Evolutionary conservation across 2,113 vertebrate species (phyloP), one percentile per base, ranked within the genome.

Genomic region (Halcyon malimbica): DNA sequence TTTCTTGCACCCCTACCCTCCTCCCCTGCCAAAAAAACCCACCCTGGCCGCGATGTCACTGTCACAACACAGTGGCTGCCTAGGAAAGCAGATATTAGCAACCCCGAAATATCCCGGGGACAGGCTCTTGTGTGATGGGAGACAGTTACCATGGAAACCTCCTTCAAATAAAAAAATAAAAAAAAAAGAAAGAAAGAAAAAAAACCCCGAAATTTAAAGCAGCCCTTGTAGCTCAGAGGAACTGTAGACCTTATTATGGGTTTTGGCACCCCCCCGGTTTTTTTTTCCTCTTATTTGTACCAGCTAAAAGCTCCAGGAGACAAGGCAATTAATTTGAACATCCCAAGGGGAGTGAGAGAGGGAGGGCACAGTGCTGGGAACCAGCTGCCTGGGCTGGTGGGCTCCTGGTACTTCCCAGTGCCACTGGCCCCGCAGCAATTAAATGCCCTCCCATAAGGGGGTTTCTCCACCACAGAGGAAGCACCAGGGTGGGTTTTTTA

Each of bases 61-160:
- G 33, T 67, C 94, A 89, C 93, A 86, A 90, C 86, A 76, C 35
- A 51, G 37, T 26, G 77, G 44, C 91, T 95, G 91, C 91, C 83
- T 91, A 83, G 89, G 87, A 91, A 95, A 82, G 93, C 83, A 94
- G 80, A 89, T 92, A 96, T 87, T 60, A 91, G 77, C 94, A 94
- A 39, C 65, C 94, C 91, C 1, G 7, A 96, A 96, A 96, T 96
- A 96, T 96, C 96, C 94, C 3, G 5, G 39, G 94, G 93, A 92
- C 89, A 87, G 86, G 93, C 89, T 89, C 89, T 76, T 75, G 70
- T 95, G 93, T 87, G 95, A 94, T 96, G 93, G 91, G 89, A 96
- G 80, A 89, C 80, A 42, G 96, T 97, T 96, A 60, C 96, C 91
- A 97, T 94, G 93, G 96, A 95, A 96, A 97, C 94, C 89, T 91